phyloP scores from a whole-genome alignment of 2,888 invertebrate genomes.

The Chrysina gloriosa region DNA sequence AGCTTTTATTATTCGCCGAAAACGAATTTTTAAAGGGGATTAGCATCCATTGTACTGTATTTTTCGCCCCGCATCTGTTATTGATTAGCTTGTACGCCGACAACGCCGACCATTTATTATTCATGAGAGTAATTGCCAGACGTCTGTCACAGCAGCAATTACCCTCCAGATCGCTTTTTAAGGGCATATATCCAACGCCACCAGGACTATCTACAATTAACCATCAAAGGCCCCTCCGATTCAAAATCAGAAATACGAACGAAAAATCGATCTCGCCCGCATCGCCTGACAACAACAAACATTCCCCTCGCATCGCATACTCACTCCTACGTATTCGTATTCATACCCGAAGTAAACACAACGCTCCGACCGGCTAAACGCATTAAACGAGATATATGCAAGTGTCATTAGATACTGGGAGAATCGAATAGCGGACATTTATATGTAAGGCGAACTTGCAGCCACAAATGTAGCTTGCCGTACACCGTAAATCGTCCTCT shows the following conservation, averaged over 20 bases:
- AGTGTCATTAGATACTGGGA: constrained; percentile 2
- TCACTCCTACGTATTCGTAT: neutral
- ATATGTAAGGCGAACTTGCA: constrained; percentile 36
- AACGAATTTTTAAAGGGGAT: no score
- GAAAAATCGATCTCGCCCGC: constrained; percentile 9
- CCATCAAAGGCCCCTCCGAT: neutral
- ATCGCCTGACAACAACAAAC: constrained; percentile 6
- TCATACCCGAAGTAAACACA: neutral
- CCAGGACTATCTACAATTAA: neutral
- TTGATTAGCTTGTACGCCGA: neutral
- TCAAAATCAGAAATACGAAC: neutral
- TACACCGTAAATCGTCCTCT: constrained; percentile 28
- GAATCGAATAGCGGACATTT: constrained; percentile 18
- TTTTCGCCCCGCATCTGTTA: neutral
- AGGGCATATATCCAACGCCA: neutral
- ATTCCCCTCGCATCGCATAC: neutral
- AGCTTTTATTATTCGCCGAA: no score
- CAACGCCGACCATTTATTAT: constrained; percentile 29
- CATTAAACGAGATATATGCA: constrained; percentile 1
- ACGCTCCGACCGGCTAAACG: neutral
- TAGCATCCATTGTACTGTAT: no score
- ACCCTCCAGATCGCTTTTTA: constrained; percentile 16
- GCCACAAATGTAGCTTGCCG: constrained; percentile 23
- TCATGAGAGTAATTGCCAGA: constrained; percentile 29
- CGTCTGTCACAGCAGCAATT: constrained; percentile 22